A percentile compares a stretch with the other conserved stretches of the same genome.
Evolutionary conservation across 2,113 vertebrate genomes (phyloP).

Genomic region (Caretta caretta): DNA sequence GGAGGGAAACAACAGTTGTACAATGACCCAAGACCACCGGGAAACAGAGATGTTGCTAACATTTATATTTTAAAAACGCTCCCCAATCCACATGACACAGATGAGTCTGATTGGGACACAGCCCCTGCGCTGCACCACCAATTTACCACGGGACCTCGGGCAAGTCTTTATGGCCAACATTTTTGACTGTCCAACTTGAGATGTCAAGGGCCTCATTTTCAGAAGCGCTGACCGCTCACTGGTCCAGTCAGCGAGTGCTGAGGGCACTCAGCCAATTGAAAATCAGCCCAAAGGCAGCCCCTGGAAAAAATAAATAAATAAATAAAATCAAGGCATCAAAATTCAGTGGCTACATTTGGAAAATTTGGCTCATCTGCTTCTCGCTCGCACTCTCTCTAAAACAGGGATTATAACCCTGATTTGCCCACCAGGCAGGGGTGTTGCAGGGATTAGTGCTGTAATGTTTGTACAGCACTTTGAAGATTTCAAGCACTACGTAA

Average conservation of each 20-base stretch:
- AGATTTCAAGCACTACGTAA: constrained; percentile 56
- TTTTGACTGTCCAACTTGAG: neutral
- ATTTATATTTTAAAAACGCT: neutral
- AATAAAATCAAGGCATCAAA: too few relatives aligned
- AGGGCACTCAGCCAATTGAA: constrained; percentile 17
- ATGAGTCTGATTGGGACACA: neutral
- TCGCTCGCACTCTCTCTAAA: neutral
- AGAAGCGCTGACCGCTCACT: neutral
- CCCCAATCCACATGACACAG: neutral
- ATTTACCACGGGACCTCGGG: neutral
- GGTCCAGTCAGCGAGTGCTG: neutral
- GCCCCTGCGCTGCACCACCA: neutral
- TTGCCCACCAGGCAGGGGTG: constrained; percentile 58
- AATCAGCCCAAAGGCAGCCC: neutral
- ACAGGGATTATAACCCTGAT: constrained; percentile 15
- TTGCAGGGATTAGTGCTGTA: constrained; percentile 52
- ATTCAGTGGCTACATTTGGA: neutral
- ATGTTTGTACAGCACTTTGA: constrained; percentile 63
- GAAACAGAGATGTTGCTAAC: neutral
- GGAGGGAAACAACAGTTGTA: neutral
- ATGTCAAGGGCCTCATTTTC: neutral
- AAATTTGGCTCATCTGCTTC: neutral
- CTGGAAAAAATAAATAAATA: accelerated
- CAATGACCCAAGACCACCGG: neutral
- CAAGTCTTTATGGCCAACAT: neutral